Conservation (phyloP, 2,888 invertebrate species). For the Sesia apiformis region DNA sequence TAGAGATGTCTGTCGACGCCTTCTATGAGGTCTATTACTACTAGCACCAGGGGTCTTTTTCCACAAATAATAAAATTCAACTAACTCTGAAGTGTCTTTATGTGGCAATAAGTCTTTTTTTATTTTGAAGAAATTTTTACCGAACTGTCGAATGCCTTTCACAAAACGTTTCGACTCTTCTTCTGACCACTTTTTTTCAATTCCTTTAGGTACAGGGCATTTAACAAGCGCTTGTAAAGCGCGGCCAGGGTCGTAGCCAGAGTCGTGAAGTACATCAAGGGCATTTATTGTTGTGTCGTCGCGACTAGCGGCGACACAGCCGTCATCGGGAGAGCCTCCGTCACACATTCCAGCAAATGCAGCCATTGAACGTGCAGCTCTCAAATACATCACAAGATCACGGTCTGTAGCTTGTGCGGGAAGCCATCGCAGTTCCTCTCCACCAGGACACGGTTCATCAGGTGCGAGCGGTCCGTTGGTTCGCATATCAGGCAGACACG, state of each 20-base stretch:
- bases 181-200: slow-evolving; percentile 98
- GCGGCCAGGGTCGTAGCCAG: slow-evolving; percentile 96
- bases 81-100: slow-evolving; percentile 97
- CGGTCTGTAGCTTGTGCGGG: slow-evolving; percentile 94
- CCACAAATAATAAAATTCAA: slow-evolving; percentile 99
- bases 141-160: slow-evolving; percentile 97
- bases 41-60: slow-evolving; percentile 99
- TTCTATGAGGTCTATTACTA: slow-evolving; percentile 94
- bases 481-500: slow-evolving; percentile 73
- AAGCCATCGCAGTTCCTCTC: slow-evolving; percentile 95
- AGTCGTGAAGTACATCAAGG: slow-evolving; percentile 95
- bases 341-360: slow-evolving; percentile 99
- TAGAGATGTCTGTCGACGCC: slow-evolving; percentile 89
- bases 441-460: slow-evolving; percentile 66
- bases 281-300: slow-evolving; percentile 99
- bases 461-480: slow-evolving; percentile 61
- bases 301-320: slow-evolving; percentile 95
- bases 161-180: slow-evolving; percentile 99
- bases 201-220: slow-evolving; percentile 96
- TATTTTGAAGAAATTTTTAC: slow-evolving; percentile 99
- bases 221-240: slow-evolving; percentile 97
- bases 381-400: slow-evolving; percentile 97
- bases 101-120: slow-evolving; percentile 96
- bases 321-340: slow-evolving; percentile 97
- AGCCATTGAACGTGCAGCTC: slow-evolving; percentile 98